phyloP scores from a whole-genome alignment of 2,888 invertebrate species.

The Gonocerus acuteangulatus region DNA sequence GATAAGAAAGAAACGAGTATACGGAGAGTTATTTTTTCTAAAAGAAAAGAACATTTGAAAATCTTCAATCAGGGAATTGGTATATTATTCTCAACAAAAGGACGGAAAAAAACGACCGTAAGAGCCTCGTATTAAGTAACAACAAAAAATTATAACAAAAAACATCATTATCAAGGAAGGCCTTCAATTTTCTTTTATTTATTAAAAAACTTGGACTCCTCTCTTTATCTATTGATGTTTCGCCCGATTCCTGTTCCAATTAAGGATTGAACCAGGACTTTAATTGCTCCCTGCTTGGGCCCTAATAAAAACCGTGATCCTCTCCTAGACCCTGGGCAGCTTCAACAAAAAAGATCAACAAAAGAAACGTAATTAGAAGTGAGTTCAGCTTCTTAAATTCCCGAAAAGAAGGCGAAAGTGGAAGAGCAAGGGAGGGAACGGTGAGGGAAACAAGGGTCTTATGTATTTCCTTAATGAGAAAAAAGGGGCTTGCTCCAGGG shows the following conservation, averaged over 20 bases:
- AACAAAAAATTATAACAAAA: no score
- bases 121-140: no score
- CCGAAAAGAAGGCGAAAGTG: no score
- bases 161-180: neutral
- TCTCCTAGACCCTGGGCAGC: neutral
- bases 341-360: neutral
- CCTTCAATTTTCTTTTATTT: neutral
- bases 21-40: no score
- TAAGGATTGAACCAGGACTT: neutral
- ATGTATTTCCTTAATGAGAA: neutral
- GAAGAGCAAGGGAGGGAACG: neutral
- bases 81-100: no score
- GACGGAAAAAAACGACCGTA: no score
- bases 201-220: neutral
- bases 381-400: neutral
- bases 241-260: neutral
- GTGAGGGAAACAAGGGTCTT: neutral
- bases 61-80: no score
- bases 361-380: neutral
- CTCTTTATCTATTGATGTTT: neutral
- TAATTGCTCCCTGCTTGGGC: neutral
- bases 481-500: neutral
- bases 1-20: no score
- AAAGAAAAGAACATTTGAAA: no score
- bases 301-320: neutral